Base-by-base conservation (phyloP, 2,888 invertebrate genomes). In the Thera britannica region DNA sequence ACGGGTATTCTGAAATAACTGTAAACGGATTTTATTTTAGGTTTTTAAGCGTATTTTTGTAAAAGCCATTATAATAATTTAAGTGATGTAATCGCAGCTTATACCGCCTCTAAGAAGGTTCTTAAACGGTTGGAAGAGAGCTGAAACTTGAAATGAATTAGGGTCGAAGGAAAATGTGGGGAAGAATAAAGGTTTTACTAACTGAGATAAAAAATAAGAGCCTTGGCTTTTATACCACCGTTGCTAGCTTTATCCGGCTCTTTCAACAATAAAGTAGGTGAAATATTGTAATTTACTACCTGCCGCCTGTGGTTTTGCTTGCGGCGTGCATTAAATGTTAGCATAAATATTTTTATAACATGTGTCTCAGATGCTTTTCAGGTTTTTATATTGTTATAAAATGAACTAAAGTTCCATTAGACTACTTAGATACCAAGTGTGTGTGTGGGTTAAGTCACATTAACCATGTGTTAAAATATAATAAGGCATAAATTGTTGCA, bases 1-100 rank as follows among this genome's bases (percentile, higher is more conserved):
- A 23, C 23, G 23, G 23, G 23, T 23, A 23, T 23, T 23, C 23
- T 23, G 23, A 23, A 23, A 23, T 23, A 1, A 23, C 23, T 23
- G 23, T 23, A 23, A 23, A 23, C 23, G 23, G 23, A 23, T 23
- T 23, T 23, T 60, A 44, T 44, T 44, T 44, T 44, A 44, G 44
- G 7, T 7, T 8, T 34, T 52, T 6, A 23, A 57, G 23, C 48
- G 9, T 48, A n/a, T 56, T 48, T 7, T n/a, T 3, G 35, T 57
- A 57, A 48, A 74, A 75, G 52, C 72, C 56, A 57, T 74, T 78
- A 64, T 68, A 69, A 70, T 66, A 62, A 74, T 74, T 74, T 67
- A 71, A 73, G 70, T 62, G 63, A 11, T 56, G 49, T 59, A 61
- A 66, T 59, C 57, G 59, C 65, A 63, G 67, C 70, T 72, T 72